Evolutionary conservation across 2,888 invertebrate genomes (phyloP), one percentile per base, ranked within the genome.

Genomic region (Arge pagana): DNA sequence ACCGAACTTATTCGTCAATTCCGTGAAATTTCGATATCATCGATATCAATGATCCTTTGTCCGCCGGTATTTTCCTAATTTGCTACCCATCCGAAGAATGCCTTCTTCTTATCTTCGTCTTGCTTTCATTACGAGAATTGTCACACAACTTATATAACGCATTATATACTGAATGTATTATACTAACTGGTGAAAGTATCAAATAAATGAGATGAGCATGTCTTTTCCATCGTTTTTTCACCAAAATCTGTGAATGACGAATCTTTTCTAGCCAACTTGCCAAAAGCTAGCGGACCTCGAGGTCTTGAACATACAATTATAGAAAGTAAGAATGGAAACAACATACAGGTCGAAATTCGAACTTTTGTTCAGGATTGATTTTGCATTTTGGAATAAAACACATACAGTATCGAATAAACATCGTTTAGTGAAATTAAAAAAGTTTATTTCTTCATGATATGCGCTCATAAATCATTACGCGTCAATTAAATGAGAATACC

Each of bases 191-290:
- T 8, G 19, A 26, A 49, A 15, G 36, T 49, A 21, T 31, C 23
- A 40, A 40, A 49, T 49, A 49, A 49, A 49, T 15, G 21, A 39
- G 30, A 49, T 31, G 40, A 40, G 23, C 49, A 31, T 49, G 23
- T 21, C n/a, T n/a, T 18, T 40, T 49, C 30, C n/a, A 49, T 30
- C 15, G 30, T 31, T 31, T n/a, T 23, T 45, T 31, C 10, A 18
- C 24, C 45, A 23, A 8, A 11, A 42, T 30, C 30, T 18, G 10
- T 45, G 15, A n/a, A n/a, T n/a, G n/a, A n/a, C n/a, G n/a, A n/a
- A n/a, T n/a, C n/a, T n/a, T n/a, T n/a, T n/a, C n/a, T n/a, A n/a
- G n/a, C n/a, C n/a, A n/a, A n/a, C n/a, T n/a, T n/a, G n/a, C n/a
- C n/a, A n/a, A n/a, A n/a, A n/a, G n/a, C n/a, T n/a, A n/a, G n/a